phyloP scores from a whole-genome alignment of 2,113 vertebrate species.

The Mustela nigripes region DNA sequence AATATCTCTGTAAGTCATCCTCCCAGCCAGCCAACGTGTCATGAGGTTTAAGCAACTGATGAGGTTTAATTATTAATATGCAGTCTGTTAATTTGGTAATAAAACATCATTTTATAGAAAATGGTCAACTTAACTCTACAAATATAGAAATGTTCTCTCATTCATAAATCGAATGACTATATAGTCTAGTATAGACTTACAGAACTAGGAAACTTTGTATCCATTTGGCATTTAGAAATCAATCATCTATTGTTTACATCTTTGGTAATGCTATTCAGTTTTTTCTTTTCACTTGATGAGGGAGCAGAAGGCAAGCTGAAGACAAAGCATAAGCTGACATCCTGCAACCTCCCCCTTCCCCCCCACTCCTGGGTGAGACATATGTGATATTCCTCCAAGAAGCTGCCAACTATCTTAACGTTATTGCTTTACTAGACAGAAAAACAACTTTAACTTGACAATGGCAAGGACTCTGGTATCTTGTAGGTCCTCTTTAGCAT shows the following conservation, averaged over 20 bases:
- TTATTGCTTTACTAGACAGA: background rate
- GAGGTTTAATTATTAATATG: conserved; percentile 49
- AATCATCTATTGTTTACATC: background rate
- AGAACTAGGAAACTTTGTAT: conserved; percentile 37
- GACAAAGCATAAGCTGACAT: background rate
- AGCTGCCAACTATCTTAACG: background rate
- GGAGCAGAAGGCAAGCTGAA: background rate
- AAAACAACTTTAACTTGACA: background rate
- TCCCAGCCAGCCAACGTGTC: background rate
- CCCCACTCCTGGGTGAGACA: background rate
- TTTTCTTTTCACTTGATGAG: conserved; percentile 9
- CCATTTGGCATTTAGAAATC: conserved; percentile 39
- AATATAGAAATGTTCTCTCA: conserved; percentile 41
- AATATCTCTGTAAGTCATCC: conserved; percentile 14
- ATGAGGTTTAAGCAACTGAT: conserved; percentile 14
- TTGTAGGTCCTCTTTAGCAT: background rate
- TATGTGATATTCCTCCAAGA: background rate
- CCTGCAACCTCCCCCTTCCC: background rate
- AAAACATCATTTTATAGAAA: conserved; percentile 30
- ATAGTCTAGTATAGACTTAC: background rate
- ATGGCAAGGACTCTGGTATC: background rate
- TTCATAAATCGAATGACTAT: conserved; percentile 25
- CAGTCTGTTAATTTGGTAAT: conserved; percentile 25
- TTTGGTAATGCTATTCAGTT: conserved; percentile 14
- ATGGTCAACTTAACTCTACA: background rate